A percentile compares a stretch with the other conserved stretches of the same genome.
Conservation (phyloP, 1,140 invertebrate species). For the Zaprionus ghesquierei region DNA sequence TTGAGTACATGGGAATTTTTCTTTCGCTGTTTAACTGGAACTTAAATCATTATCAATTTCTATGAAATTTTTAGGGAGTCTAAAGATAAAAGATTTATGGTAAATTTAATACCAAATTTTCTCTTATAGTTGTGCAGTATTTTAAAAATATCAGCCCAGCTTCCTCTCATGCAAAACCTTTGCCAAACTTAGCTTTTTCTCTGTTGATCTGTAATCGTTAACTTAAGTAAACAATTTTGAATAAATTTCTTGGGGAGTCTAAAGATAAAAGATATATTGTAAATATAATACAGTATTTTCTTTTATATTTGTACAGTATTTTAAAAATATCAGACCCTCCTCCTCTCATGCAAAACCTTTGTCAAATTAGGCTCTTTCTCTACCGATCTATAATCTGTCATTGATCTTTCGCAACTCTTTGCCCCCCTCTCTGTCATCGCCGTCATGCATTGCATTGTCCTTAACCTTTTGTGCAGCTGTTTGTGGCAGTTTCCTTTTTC, state of each 20-base stretch:
- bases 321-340: too few relatives aligned
- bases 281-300: too few relatives aligned
- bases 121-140: too few relatives aligned
- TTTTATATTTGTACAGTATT: too few relatives aligned
- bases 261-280: not conserved
- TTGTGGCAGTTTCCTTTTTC: conserved; percentile 47
- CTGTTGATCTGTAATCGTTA: not conserved
- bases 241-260: not conserved
- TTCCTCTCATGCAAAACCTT: too few relatives aligned
- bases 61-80: not conserved
- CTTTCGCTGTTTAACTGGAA: not conserved
- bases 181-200: too few relatives aligned
- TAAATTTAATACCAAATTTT: too few relatives aligned
- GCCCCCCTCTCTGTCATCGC: not conserved
- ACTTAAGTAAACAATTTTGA: not conserved
- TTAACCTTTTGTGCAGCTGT: conserved; percentile 66
- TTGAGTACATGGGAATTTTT: not conserved
- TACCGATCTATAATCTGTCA: not conserved
- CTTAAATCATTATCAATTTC: not conserved
- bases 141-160: too few relatives aligned
- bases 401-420: not conserved
- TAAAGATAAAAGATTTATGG: not conserved
- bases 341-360: too few relatives aligned
- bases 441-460: conserved; percentile 44
- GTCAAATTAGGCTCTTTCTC: too few relatives aligned